These are phyloP conservation scores for Lasioglossum leucozonium DNA, from an alignment of 2,888 invertebrate species.

Conservation along the genomic window DNA sequence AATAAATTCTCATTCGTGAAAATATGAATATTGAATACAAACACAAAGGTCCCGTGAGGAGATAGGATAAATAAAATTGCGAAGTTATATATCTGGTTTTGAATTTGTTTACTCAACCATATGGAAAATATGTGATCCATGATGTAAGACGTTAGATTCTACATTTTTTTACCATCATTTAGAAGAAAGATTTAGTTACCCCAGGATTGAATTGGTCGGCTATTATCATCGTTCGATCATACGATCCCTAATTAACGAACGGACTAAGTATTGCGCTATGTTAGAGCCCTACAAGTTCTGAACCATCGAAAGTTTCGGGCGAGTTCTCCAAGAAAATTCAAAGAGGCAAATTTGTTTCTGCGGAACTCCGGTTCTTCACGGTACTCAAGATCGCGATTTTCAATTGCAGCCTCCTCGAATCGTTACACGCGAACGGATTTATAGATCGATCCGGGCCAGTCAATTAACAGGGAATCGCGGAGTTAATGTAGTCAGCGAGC, in stretches of 20 bases:
- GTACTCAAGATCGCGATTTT: not conserved
- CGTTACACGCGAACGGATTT: slow-evolving; percentile 4
- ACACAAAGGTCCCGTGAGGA: no score
- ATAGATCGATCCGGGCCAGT: slow-evolving; percentile 11
- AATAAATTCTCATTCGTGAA: no score
- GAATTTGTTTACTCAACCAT: no score
- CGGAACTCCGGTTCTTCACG: not conserved
- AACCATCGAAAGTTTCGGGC: not conserved
- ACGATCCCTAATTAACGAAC: not conserved
- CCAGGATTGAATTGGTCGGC: no score
- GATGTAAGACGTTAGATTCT: no score
- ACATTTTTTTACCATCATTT: no score
- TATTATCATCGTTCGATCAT: not conserved
- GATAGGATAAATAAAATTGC: no score
- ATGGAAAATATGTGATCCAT: no score
- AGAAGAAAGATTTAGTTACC: no score
- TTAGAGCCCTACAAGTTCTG: not conserved
- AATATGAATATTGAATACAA: no score
- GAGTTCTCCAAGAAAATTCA: not conserved
- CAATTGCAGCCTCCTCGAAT: not conserved
- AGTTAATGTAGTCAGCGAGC: slow-evolving; percentile 6
- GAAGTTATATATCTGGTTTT: no score
- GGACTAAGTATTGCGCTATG: not conserved
- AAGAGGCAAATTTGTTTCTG: not conserved
- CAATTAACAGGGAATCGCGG: slow-evolving; percentile 29